Conservation (phyloP, 2,113 vertebrate species). For the Tamias sibiricus region DNA sequence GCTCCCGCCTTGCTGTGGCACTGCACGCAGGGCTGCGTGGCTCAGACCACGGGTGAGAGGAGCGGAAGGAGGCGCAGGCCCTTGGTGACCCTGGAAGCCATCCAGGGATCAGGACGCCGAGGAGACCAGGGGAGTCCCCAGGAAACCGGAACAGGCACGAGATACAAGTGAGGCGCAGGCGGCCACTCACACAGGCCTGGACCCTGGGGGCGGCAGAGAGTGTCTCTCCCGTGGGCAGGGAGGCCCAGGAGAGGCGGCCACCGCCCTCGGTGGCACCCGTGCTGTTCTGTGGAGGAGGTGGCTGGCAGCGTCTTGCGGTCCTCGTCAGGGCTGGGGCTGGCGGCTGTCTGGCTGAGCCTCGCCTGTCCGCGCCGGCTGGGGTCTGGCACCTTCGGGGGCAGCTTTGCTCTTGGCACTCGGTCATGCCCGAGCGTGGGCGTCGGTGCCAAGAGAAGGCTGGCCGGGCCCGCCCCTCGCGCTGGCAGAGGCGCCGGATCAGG, state of each 20-base stretch:
- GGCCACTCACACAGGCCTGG: too few species aligned
- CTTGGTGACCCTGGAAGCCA: not conserved
- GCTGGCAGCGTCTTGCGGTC: not conserved
- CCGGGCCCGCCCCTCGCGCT: not conserved
- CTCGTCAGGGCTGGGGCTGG: not conserved
- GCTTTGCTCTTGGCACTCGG: not conserved
- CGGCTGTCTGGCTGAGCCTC: not conserved
- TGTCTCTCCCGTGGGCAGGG: too few species aligned
- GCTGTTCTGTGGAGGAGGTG: not conserved
- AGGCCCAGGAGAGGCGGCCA: fast-evolving
- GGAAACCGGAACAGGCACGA: fast-evolving
- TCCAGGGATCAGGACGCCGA: too few species aligned
- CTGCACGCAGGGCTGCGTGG: too few species aligned
- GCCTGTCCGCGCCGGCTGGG: not conserved
- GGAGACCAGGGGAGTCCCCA: not conserved
- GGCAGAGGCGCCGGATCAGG: not conserved
- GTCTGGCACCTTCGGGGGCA: not conserved
- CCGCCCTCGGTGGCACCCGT: not conserved
- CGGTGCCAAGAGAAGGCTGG: not conserved
- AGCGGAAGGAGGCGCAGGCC: not conserved
- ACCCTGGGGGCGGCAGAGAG: too few species aligned
- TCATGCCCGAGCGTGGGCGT: not conserved
- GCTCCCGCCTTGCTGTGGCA: too few species aligned
- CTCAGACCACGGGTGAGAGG: fast-evolving
- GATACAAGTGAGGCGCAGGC: too few species aligned